Base-by-base conservation (phyloP, 2,113 vertebrate species). In the Corythoichthys haematopterus region DNA sequence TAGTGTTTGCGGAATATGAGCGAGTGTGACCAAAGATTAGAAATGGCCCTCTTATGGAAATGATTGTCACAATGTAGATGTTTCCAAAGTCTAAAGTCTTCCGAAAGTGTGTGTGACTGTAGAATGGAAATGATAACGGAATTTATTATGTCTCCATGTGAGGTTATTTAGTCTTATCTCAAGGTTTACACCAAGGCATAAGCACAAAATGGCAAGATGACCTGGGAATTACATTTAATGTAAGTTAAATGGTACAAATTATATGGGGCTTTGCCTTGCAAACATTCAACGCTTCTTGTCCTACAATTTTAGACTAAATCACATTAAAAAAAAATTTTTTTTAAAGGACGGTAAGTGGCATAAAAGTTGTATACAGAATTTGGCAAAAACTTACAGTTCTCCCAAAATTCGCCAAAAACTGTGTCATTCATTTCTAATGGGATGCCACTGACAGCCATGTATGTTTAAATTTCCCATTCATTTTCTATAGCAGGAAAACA, bases 31-130 rank as follows among this genome's bases (percentile, higher is more conserved):
- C 0, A 16, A 52, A 48, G 38, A 12, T 16, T 28, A 33, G 36
- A 33, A 28, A 33, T 20, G 14, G 6, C 6, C 3, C 4, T 60
- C 5, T 65, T 28, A 38, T 20, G 8, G 45, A 28, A 48, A 47
- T 57, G 40, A 35, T n/a, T 69, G 43, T 45, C 7, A 11, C 5
- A 28, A 3, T 20, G 59, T 60, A 16, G 73, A 65, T 53, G 15
- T 65, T 28, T 69, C 48, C 48, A 70, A 68, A 80, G 82, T 86
- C 66, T 70, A 76, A 84, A 78, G 84, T 79, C 60, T 71, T 43
- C 7, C 38, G 36, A 15, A 7, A 51, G 38, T 40, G 63, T 59
- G 46, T 37, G 40, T 15, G 45, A 15, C 15, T 40, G 10, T 51
- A 50, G 16, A 45, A 45, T 12, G 43, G 37, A 43, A 61, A 33